Evolutionary conservation across 2,797 vertebrate species (phyloP).

Genomic region (Paedocypris micromegethes): DNA sequence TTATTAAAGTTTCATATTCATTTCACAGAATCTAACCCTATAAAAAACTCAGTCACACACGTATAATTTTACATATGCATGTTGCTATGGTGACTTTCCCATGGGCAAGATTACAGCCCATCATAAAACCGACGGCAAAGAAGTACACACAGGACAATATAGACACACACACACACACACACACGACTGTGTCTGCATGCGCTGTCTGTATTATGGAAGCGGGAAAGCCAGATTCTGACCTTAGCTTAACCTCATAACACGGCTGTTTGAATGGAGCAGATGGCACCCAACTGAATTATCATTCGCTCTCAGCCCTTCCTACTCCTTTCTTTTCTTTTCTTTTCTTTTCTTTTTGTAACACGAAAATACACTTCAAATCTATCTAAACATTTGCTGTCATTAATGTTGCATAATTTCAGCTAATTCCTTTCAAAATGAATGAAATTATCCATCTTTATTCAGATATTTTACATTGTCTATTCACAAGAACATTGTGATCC

Average conservation of each 20-base stretch:
- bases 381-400: neutral
- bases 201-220: conserved; percentile 11
- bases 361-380: neutral
- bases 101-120: conserved; percentile 8
- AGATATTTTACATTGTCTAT: too few relatives aligned
- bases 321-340: conserved; percentile 1
- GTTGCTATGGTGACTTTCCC: conserved; percentile 12
- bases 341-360: neutral
- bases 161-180: conserved; percentile 1
- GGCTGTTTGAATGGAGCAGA: conserved; percentile 22
- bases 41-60: conserved; percentile 5
- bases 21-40: neutral
- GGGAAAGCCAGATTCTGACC: conserved; percentile 5
- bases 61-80: conserved; percentile 1
- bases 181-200: neutral
- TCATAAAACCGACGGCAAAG: conserved; percentile 5
- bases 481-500: too few relatives aligned
- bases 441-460: too few relatives aligned
- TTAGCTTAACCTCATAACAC: conserved; percentile 24
- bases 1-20: neutral
- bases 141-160: conserved; percentile 1
- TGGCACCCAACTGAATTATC: conserved; percentile 23
- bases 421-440: too few relatives aligned
- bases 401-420: too few relatives aligned
- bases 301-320: neutral